Percentiles rank a stretch among this genome's conserved stretches.
Conservation (phyloP, 2,113 vertebrate genomes). For the Sinocyclocheilus maitianheensis region DNA sequence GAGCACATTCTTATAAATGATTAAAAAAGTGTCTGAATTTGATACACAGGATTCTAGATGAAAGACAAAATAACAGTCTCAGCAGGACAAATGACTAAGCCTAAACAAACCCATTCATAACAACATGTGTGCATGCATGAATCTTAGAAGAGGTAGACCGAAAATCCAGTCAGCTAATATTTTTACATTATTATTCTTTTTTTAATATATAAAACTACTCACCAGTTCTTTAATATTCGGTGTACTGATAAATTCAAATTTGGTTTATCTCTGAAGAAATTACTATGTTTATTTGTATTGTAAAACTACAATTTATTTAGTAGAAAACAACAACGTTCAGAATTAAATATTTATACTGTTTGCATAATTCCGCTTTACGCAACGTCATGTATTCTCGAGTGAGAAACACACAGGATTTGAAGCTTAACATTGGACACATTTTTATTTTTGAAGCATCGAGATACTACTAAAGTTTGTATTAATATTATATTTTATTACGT, state of each 20-base stretch:
- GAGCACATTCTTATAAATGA: conserved; percentile 55
- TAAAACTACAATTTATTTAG: neutral
- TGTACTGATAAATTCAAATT: neutral
- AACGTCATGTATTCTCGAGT: neutral
- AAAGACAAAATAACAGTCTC: conserved; percentile 35
- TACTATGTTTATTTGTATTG: too few species aligned
- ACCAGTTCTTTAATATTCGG: neutral
- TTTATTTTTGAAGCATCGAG: neutral
- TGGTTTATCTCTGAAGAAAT: neutral
- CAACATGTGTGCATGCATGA: conserved; percentile 12
- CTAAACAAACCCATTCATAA: conserved; percentile 21
- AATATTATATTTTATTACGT: too few species aligned
- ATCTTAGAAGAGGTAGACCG: neutral
- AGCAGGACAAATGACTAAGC: neutral
- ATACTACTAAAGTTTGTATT: too few species aligned
- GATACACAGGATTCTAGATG: conserved; percentile 26
- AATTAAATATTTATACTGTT: neutral
- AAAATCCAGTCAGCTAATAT: neutral
- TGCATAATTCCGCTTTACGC: neutral
- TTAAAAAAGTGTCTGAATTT: conserved; percentile 46
- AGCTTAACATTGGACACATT: neutral
- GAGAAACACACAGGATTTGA: neutral
- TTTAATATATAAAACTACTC: neutral
- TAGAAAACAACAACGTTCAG: neutral
- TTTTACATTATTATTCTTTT: too few species aligned